Conservation (phyloP, 2,888 invertebrate genomes). For the Ennomos quercinarius region DNA sequence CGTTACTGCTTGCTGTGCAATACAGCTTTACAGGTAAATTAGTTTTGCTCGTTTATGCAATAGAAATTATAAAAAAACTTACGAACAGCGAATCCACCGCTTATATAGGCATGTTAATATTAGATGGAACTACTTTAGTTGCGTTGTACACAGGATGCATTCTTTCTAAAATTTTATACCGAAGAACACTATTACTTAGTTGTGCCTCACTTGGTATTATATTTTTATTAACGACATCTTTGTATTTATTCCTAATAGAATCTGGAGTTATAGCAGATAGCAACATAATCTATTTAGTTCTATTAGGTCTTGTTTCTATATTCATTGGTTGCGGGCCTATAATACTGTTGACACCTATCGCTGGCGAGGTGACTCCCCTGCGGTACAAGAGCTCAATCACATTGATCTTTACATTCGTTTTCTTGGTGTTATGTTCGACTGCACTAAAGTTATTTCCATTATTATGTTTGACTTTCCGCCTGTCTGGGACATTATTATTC, state of each 20-base stretch:
- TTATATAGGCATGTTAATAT: slow-evolving; percentile 54
- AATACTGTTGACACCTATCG: slow-evolving; percentile 44
- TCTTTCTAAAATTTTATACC: slow-evolving; percentile 44
- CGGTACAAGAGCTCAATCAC: slow-evolving; percentile 39
- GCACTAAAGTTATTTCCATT: slow-evolving; percentile 50
- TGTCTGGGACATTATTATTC: slow-evolving; percentile 49
- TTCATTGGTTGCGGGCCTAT: slow-evolving; percentile 52
- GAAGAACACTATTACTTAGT: slow-evolving; percentile 47
- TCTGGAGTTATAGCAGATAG: slow-evolving; percentile 44
- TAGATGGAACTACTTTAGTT: slow-evolving; percentile 57
- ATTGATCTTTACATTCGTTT: no score
- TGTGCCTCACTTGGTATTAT: slow-evolving; percentile 41
- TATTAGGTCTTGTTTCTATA: slow-evolving; percentile 47
- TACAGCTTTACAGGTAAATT: slow-evolving; percentile 50
- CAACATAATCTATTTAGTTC: slow-evolving; percentile 40
- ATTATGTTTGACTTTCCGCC: slow-evolving; percentile 42
- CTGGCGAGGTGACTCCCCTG: slow-evolving; percentile 49
- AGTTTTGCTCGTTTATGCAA: slow-evolving; percentile 47
- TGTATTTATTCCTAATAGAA: slow-evolving; percentile 48
- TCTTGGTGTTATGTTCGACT: slow-evolving; percentile 38
- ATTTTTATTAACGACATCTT: slow-evolving; percentile 44
- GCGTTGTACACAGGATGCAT: slow-evolving; percentile 50
- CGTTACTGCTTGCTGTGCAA: slow-evolving; percentile 29
- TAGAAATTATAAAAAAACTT: slow-evolving; percentile 58
- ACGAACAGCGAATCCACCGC: slow-evolving; percentile 50